phyloP scores from a whole-genome alignment of 2,888 invertebrate species.

The Cistogaster globosa region DNA sequence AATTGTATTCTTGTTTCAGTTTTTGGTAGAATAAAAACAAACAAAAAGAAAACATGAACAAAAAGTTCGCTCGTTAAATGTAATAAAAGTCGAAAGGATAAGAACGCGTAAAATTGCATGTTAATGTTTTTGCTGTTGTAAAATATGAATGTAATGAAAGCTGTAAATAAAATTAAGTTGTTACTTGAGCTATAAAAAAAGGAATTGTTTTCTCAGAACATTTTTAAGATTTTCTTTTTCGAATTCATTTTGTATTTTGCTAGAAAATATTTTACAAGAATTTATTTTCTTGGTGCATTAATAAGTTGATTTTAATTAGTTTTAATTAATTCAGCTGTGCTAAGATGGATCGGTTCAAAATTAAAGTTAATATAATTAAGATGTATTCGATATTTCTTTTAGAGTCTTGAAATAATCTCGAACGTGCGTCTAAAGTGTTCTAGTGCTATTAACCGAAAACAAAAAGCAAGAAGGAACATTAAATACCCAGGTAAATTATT shows the following conservation, averaged over 20 bases:
- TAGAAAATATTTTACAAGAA: background rate
- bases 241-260: background rate
- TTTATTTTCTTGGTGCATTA: too few species aligned
- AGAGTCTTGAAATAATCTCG: too few species aligned
- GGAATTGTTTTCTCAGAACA: background rate
- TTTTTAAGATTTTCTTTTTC: conserved; percentile 20
- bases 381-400: too few species aligned
- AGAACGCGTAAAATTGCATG: conserved; percentile 54
- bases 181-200: conserved; percentile 29
- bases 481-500: too few species aligned
- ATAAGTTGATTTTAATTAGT: too few species aligned
- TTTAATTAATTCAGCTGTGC: too few species aligned
- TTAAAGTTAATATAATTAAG: too few species aligned
- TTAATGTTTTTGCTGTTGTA: conserved; percentile 22
- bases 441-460: too few species aligned
- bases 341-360: too few species aligned
- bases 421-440: too few species aligned
- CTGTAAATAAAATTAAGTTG: conserved; percentile 48
- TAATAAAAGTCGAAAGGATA: conserved; percentile 62
- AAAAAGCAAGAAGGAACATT: too few species aligned
- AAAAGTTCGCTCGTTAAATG: conserved; percentile 47
- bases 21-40: background rate
- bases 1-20: background rate
- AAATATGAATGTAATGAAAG: conserved; percentile 52
- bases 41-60: conserved; percentile 13